Percentiles rank a stretch among this genome's conserved stretches.
phyloP scores from a whole-genome alignment of 1,140 invertebrate genomes.

The Panagrolaimus sp. region DNA sequence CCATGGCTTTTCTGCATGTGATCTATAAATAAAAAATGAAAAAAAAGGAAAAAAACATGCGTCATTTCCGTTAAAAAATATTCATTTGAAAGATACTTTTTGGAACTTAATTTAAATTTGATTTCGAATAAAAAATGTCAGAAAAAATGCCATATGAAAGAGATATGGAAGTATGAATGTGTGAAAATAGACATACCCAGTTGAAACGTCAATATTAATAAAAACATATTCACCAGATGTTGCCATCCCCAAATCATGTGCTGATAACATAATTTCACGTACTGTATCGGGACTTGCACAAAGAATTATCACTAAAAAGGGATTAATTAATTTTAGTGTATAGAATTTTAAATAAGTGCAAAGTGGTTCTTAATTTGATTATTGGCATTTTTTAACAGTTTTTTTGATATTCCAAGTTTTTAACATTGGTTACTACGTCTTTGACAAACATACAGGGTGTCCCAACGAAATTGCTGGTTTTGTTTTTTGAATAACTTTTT shows the following conservation, averaged over 20 bases:
- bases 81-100: conserved; percentile 1
- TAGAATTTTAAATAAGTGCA: neutral
- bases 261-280: conserved; percentile 77
- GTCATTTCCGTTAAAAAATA: too few species aligned
- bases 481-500: too few species aligned
- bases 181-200: conserved; percentile 70
- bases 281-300: conserved; percentile 82
- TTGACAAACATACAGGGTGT: too few species aligned
- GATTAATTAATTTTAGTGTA: conserved; percentile 19
- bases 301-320: conserved; percentile 78
- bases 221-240: conserved; percentile 93
- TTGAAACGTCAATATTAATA: conserved; percentile 91
- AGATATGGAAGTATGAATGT: neutral
- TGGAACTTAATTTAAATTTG: conserved; percentile 13
- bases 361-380: neutral
- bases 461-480: too few species aligned
- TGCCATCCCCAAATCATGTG: conserved; percentile 77
- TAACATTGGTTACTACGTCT: too few species aligned
- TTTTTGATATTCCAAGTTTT: neutral
- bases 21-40: conserved; percentile 56
- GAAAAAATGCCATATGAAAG: neutral
- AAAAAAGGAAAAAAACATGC: conserved; percentile 5
- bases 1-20: conserved; percentile 72
- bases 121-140: conserved; percentile 16
- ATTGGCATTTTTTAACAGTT: conserved; percentile 7